These are phyloP conservation scores for Venturia canescens DNA, from an alignment of 1,140 invertebrate genomes.

Conservation along the genomic window DNA sequence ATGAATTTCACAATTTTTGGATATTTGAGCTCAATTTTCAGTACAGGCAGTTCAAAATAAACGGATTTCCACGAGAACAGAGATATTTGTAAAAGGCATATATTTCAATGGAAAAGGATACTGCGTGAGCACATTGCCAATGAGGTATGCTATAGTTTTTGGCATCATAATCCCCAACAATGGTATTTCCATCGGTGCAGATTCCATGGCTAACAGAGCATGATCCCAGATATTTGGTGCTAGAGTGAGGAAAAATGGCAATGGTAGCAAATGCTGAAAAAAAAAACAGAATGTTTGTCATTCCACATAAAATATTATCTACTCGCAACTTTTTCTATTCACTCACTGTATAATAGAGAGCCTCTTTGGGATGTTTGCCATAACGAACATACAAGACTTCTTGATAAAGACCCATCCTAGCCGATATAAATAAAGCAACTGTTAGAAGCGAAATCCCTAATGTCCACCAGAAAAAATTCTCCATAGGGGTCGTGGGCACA, in stretches of 20 bases:
- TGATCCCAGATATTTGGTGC: slow-evolving; percentile 87
- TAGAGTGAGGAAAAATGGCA: slow-evolving; percentile 91
- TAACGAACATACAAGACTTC: slow-evolving; percentile 91
- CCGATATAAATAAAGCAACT: slow-evolving; percentile 93
- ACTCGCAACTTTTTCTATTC: background rate
- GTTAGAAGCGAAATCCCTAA: slow-evolving; percentile 91
- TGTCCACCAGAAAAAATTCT: slow-evolving; percentile 89
- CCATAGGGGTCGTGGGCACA: slow-evolving; percentile 64
- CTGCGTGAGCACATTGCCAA: slow-evolving; percentile 94
- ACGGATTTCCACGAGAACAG: background rate
- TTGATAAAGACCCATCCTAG: slow-evolving; percentile 97
- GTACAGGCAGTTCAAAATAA: too few species aligned
- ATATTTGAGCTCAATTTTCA: too few species aligned
- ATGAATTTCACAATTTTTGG: too few species aligned
- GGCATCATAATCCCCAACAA: slow-evolving; percentile 80
- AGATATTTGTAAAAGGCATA: slow-evolving; percentile 21
- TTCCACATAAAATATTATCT: too few species aligned
- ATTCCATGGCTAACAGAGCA: slow-evolving; percentile 79
- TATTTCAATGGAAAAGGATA: slow-evolving; percentile 78
- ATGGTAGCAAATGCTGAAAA: slow-evolving; percentile 88
- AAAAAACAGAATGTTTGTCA: slow-evolving; percentile 52
- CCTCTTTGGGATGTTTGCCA: slow-evolving; percentile 97
- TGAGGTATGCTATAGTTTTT: slow-evolving; percentile 86
- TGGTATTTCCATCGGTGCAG: slow-evolving; percentile 76
- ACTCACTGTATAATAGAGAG: slow-evolving; percentile 92